Evolutionary conservation across 2,888 invertebrate genomes (phyloP).

Genomic region (Diadromus collaris): DNA sequence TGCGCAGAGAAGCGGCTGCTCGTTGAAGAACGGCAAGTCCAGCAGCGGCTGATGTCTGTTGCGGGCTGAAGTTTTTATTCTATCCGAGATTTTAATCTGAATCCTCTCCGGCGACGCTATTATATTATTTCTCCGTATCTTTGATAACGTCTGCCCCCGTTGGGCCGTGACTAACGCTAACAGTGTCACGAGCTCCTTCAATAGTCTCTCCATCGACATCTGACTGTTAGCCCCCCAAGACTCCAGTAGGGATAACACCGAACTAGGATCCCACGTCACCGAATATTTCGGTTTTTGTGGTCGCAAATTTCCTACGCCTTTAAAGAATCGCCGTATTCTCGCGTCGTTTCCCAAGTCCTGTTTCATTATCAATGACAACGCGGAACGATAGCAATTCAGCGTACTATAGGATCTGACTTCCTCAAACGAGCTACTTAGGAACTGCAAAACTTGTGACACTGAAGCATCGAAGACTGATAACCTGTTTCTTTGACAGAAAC

Average conservation of each 20-base stretch:
- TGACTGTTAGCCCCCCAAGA: constrained; percentile 21
- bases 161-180: constrained; percentile 57
- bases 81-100: constrained; percentile 16
- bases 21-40: not conserved
- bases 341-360: constrained; percentile 46
- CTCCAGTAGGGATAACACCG: constrained; percentile 53
- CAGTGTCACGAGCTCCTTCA: constrained; percentile 51
- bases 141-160: constrained; percentile 54
- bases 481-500: not conserved
- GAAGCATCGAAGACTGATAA: not conserved
- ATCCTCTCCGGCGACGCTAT: not conserved
- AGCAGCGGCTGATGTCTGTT: constrained; percentile 4
- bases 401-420: constrained; percentile 18
- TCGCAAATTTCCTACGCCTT: constrained; percentile 58
- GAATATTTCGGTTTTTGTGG: constrained; percentile 60
- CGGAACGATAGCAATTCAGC: constrained; percentile 11
- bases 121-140: constrained; percentile 52
- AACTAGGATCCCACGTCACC: constrained; percentile 60
- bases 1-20: not conserved
- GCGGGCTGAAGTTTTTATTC: constrained; percentile 4
- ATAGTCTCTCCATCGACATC: constrained; percentile 46
- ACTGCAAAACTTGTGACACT: not conserved
- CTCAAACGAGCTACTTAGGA: not conserved
- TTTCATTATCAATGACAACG: constrained; percentile 22
- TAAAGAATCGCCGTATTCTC: constrained; percentile 59